Evolutionary conservation across 2,888 invertebrate genomes (phyloP), one percentile per base, ranked within the genome.

Genomic region (Euzetes globulus): DNA sequence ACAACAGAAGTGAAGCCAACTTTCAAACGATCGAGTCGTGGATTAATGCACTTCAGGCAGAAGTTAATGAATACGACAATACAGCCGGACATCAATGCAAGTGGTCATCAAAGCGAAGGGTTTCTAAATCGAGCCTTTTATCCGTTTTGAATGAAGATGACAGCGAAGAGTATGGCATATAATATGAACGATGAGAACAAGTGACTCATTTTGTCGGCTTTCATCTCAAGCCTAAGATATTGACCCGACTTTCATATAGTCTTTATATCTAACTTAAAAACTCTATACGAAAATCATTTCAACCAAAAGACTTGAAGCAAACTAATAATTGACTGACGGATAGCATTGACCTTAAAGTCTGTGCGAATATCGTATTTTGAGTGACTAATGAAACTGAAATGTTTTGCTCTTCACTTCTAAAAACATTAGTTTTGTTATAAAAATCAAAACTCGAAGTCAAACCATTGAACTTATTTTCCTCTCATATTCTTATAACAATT

Each of bases 111-210:
- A 41, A 41, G 19, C 27, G 68, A 68, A 37, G 68, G 22, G 68
- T 68, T 19, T 68, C 68, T 25, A 68, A 68, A 68, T 68, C 41
- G 7, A 68, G 19, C 7, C 45, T 68, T 17, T 19, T 68, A 22
- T 68, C 68, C 19, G 68, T 68, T n/a, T 13, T 68, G 1, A 68
- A 68, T 45, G 68, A 68, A 41, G 68, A 68, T n/a, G 68, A 68
- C 45, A 68, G 37, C 33, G 68, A 68, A 68, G 68, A 68, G 45
- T 68, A 68, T 68, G 68, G 68, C n/a, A 68, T 37, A 13, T 17
- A 22, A n/a, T 58, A 17, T 60, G 15, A n/a, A 60, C 4, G 29
- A 7, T 6, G 27, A 7, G n/a, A 6, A 58, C 13, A 50, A 13
- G 11, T 19, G 58, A 25, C 27, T 60, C 33, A 27, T 29, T 3